A percentile compares a stretch with the other conserved stretches of the same genome.
Evolutionary conservation across 1,140 invertebrate genomes (phyloP).

Genomic region (Linepithema humile): DNA sequence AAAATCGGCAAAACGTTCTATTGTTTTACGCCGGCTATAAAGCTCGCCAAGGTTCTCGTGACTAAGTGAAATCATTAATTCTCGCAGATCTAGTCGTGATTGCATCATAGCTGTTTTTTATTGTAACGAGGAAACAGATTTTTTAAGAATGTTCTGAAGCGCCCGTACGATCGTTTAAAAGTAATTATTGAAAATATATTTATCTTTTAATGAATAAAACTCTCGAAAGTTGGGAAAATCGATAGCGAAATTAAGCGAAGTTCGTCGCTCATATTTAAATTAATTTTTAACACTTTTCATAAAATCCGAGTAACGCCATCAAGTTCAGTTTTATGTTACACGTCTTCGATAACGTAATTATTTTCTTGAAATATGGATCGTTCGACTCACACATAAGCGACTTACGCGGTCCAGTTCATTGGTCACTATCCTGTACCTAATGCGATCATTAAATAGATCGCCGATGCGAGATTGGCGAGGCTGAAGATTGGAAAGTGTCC

Average conservation of each 20-base stretch:
- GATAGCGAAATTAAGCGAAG: too few relatives aligned
- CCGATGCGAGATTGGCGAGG: conserved; percentile 70
- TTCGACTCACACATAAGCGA: conserved; percentile 17
- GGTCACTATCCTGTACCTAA: conserved; percentile 45
- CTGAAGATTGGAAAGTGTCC: conserved; percentile 64
- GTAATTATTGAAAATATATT: neutral
- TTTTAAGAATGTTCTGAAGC: neutral
- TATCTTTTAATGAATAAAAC: too few relatives aligned
- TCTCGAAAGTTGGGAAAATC: too few relatives aligned
- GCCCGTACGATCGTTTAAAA: neutral
- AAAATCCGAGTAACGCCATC: neutral
- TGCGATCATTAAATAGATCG: conserved; percentile 75
- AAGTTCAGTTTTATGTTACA: neutral
- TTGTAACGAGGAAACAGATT: too few relatives aligned
- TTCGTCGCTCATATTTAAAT: neutral
- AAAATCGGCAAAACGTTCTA: conserved; percentile 70
- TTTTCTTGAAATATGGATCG: neutral
- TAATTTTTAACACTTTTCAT: neutral
- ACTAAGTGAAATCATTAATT: conserved; percentile 40
- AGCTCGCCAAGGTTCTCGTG: conserved; percentile 73
- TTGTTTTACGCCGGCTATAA: conserved; percentile 77
- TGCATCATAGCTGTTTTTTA: too few relatives aligned
- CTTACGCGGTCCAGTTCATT: neutral
- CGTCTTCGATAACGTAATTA: neutral
- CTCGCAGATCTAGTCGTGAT: neutral